Evolutionary conservation across 1,140 invertebrate genomes (phyloP), one percentile per base, ranked within the genome.

Genomic region (Trichomalopsis sarcophagae): DNA sequence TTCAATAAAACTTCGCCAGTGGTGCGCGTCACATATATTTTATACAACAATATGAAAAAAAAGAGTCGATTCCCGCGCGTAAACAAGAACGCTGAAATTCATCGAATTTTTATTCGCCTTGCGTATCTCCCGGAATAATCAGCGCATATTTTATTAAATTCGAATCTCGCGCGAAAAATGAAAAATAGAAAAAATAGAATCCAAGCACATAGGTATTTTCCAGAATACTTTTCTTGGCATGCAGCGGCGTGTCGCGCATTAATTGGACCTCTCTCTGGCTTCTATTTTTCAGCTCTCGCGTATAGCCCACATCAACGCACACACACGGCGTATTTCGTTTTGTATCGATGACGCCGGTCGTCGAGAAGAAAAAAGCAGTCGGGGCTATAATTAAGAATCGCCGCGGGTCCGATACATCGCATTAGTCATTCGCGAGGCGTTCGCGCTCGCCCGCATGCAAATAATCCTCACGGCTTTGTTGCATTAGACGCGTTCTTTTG

Each of bases 341-440:
- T 71, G 69, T 17, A 71, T 71, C 73, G 73, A 75, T 75, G 73
- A 75, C 73, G 73, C 73, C 68, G 21, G 23, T 27, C 66, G 68
- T 30, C 27, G 68, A 27, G 68, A 23, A 33, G 55, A 62, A 17
- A 33, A 30, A 33, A 71, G 33, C 33, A 36, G 33, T n/a, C 73
- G 30, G 36, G 33, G 73, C 73, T 75, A 40, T 40, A 75, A 75
- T 75, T 40, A 40, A 75, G 36, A 75, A 36, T 75, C 33, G 68
- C 27, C 30, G 17, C 69, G 69, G 69, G 10, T 71, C 30, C 73
- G 44, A 40, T 75, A 36, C 30, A 40, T 27, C 33, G 73, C 36
- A 75, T 75, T 75, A 71, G 69, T 75, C 73, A 75, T 75, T 75
- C 73, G 73, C 36, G 73, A 71, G 30, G 30, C 69, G 69, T 71